Percentiles rank a stretch among this genome's conserved stretches.
Conservation (phyloP, 2,113 vertebrate genomes). For the Platichthys flesus region DNA sequence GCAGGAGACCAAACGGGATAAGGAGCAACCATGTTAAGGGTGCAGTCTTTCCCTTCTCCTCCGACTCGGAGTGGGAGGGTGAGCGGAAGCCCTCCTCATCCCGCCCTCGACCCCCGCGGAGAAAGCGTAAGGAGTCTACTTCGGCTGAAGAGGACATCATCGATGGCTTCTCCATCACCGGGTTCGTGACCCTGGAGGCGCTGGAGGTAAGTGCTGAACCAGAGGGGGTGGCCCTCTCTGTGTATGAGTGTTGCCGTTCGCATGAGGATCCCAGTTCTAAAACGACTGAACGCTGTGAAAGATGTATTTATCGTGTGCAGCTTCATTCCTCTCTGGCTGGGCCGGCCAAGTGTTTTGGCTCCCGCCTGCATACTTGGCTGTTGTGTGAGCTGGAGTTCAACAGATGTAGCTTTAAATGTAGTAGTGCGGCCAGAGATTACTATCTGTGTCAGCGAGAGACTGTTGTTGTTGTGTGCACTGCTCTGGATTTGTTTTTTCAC, state of each 20-base stretch:
- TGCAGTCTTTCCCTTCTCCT: slow-evolving; percentile 84
- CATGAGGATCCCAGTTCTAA: neutral
- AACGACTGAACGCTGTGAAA: slow-evolving; percentile 19
- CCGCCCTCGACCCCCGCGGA: slow-evolving; percentile 89
- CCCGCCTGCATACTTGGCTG: slow-evolving; percentile 41
- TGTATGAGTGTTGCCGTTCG: slow-evolving; percentile 1
- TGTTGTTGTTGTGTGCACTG: slow-evolving; percentile 37
- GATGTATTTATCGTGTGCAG: slow-evolving; percentile 34
- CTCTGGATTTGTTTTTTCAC: slow-evolving; percentile 61
- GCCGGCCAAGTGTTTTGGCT: slow-evolving; percentile 27
- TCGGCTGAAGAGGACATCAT: slow-evolving; percentile 96
- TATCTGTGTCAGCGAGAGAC: slow-evolving; percentile 58
- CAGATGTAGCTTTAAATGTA: slow-evolving; percentile 67
- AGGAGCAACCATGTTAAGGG: slow-evolving; percentile 78
- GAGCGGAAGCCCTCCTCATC: slow-evolving; percentile 86
- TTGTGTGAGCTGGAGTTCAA: slow-evolving; percentile 62
- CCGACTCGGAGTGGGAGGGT: slow-evolving; percentile 91
- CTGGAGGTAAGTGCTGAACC: slow-evolving; percentile 87
- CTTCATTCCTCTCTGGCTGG: slow-evolving; percentile 10
- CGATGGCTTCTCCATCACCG: slow-evolving; percentile 93
- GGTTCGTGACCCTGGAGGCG: slow-evolving; percentile 92
- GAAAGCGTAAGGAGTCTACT: slow-evolving; percentile 91
- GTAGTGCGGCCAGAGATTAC: slow-evolving; percentile 59
- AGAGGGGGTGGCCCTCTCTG: neutral
- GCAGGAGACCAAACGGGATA: slow-evolving; percentile 84